Evolutionary conservation across 2,888 invertebrate species (phyloP).

Genomic region (Eustalomyia histrio): DNA sequence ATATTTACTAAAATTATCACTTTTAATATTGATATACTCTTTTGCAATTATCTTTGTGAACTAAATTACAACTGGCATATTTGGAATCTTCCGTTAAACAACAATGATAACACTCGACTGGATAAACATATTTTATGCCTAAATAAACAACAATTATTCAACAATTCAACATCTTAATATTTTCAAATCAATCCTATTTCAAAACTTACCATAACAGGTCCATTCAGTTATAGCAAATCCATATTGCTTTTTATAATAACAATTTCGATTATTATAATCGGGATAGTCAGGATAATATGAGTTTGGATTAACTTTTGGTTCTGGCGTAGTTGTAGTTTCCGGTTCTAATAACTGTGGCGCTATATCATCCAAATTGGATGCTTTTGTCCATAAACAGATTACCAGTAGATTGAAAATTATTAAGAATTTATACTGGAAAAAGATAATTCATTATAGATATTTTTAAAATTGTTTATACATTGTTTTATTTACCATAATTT

Average conservation of each 20-base stretch:
- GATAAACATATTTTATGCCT: constrained; percentile 65
- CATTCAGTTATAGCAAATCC: constrained; percentile 60
- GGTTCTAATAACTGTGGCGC: no score
- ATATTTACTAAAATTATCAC: constrained; percentile 6
- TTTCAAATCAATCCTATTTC: background rate
- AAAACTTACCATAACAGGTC: constrained; percentile 68
- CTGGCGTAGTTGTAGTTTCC: constrained; percentile 18
- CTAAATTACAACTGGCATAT: constrained; percentile 71
- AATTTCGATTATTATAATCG: constrained; percentile 36
- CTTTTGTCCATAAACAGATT: no score
- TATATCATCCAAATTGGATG: no score
- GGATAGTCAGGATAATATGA: background rate
- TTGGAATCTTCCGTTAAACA: constrained; percentile 65
- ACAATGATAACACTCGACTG: constrained; percentile 71
- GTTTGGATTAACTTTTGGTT: background rate
- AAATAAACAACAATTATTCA: constrained; percentile 15
- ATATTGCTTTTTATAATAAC: constrained; percentile 70
- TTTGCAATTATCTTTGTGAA: constrained; percentile 66
- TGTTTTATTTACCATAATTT: no score
- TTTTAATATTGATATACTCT: constrained; percentile 36
- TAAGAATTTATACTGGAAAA: no score
- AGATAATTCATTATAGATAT: no score
- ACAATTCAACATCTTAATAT: background rate
- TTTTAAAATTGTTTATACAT: no score
- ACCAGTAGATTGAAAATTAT: no score